Conservation (phyloP, 2,113 vertebrate species). For the Parotia lawesii region DNA sequence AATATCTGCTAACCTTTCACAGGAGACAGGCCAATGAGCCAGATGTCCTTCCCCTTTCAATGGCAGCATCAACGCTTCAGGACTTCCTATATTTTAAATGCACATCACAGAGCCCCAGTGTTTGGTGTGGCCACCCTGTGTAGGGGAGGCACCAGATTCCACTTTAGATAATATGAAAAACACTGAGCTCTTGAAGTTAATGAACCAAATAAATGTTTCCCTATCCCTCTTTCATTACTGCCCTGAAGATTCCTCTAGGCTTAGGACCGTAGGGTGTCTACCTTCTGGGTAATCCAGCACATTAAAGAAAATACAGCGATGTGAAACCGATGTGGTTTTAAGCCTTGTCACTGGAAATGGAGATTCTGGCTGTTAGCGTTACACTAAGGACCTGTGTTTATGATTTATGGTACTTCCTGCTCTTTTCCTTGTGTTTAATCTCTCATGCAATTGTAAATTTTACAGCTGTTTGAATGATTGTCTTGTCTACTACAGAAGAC, state of each 20-base stretch:
- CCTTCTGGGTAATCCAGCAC: not conserved
- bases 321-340: not conserved
- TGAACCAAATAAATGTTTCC: not conserved
- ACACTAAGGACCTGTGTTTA: not conserved
- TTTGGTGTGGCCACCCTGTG: not conserved
- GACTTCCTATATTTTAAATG: not conserved
- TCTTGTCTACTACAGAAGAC: not conserved
- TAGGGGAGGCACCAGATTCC: not conserved
- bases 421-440: not conserved
- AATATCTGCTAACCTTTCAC: not conserved
- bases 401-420: not conserved
- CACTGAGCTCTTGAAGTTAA: not conserved
- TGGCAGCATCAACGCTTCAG: not conserved
- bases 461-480: not conserved
- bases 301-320: not conserved
- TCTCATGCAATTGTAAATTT: not conserved
- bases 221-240: not conserved
- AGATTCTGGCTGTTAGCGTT: not conserved
- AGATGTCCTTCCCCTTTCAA: not conserved
- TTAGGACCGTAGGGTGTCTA: not conserved
- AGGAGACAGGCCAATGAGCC: not conserved
- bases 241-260: not conserved
- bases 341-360: not conserved
- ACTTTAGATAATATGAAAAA: not conserved
- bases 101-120: not conserved